phyloP scores from a whole-genome alignment of 2,797 vertebrate genomes.

The Varecia variegata region DNA sequence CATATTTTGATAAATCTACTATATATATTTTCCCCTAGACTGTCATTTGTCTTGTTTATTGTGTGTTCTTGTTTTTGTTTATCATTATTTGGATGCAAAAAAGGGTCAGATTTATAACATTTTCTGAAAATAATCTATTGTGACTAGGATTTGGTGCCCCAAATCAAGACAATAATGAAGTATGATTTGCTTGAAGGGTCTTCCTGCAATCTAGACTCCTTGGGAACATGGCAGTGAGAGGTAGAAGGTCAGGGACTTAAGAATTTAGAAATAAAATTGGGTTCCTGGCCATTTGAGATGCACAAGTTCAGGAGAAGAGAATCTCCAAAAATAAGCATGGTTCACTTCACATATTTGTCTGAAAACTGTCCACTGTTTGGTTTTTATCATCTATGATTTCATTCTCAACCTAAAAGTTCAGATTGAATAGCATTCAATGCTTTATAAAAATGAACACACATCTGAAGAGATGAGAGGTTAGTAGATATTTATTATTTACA shows the following conservation, averaged over 20 bases:
- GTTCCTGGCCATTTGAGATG: background rate
- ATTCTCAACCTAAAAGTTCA: slow-evolving; percentile 18
- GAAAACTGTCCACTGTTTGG: background rate
- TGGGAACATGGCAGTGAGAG: background rate
- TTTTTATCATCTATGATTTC: slow-evolving; percentile 18
- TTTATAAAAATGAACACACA: slow-evolving; percentile 19
- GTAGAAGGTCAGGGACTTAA: background rate
- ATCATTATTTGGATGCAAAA: background rate
- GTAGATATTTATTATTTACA: background rate
- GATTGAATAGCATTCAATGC: background rate
- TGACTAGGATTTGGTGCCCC: background rate
- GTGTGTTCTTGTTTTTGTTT: background rate
- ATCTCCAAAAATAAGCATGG: background rate
- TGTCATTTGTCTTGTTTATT: background rate
- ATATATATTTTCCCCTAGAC: background rate
- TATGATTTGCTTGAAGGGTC: background rate
- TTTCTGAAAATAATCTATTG: background rate
- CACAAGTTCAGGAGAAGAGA: background rate
- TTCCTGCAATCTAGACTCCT: background rate
- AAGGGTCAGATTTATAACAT: background rate
- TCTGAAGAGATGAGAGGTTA: background rate
- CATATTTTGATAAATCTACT: background rate
- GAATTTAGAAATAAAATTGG: background rate
- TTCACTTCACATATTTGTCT: background rate
- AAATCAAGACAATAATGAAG: background rate